Percentiles rank a stretch among this genome's conserved stretches.
Evolutionary conservation across 37 sponge, comb jelly and placozoan genomes (phyloP).

Genomic region (Lycopodina hypogea): DNA sequence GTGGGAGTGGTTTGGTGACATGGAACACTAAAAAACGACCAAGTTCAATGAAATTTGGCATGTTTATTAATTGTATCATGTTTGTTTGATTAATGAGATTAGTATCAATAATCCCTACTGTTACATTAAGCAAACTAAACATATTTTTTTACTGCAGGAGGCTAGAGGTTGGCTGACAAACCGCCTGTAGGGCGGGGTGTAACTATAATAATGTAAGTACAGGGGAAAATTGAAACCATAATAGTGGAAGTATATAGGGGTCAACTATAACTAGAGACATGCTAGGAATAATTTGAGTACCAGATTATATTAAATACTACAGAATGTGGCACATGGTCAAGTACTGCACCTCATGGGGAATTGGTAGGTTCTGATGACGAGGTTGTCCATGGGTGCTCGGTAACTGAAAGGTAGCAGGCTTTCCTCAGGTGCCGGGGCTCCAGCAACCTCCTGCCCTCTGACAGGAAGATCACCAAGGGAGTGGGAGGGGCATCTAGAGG

Average conservation of each 20-base stretch:
- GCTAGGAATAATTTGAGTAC: too few relatives aligned
- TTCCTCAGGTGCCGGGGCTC: neutral
- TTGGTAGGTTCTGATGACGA: constrained; percentile 45
- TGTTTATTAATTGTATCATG: too few relatives aligned
- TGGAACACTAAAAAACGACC: too few relatives aligned
- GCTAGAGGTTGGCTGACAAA: neutral
- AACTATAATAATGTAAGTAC: too few relatives aligned
- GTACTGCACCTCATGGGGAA: constrained; percentile 39
- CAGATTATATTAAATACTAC: too few relatives aligned
- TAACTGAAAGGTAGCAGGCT: constrained; percentile 8
- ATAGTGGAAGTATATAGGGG: too few relatives aligned
- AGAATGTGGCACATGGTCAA: neutral
- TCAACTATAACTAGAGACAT: too few relatives aligned
- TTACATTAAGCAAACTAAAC: neutral
- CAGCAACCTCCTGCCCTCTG: constrained; percentile 2
- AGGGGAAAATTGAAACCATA: too few relatives aligned
- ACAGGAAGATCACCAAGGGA: neutral
- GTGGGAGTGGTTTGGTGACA: too few relatives aligned
- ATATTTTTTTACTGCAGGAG: neutral
- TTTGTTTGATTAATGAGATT: too few relatives aligned
- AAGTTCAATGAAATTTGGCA: too few relatives aligned
- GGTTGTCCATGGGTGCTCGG: constrained; percentile 49
- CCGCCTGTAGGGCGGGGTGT: neutral
- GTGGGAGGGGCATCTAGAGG: neutral
- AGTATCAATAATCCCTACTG: too few relatives aligned